Evolutionary conservation across 2,113 vertebrate genomes (phyloP), one percentile per base, ranked within the genome.

Genomic region (Malaclemys terrapin): DNA sequence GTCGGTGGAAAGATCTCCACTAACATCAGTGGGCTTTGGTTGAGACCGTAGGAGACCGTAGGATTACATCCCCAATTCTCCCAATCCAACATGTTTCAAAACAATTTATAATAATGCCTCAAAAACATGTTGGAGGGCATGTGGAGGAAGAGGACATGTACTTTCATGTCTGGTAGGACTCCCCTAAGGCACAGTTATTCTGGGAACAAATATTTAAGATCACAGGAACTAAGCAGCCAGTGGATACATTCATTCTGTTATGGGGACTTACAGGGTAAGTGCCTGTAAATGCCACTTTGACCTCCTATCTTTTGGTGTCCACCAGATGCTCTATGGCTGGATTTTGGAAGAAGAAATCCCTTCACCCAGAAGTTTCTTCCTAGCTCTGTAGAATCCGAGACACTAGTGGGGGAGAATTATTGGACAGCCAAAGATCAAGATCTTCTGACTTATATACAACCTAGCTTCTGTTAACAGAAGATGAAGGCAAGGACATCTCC

Each of bases 401-500:
- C 0, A 0, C 25, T 89, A 82, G 94, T 93, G 65, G 10, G 1
- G 5, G 42, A 25, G 84, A 93, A 88, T 89, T 94, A 87, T 81
- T 95, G 89, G 95, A 85, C 87, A 89, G 42, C 42, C 81, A 76
- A 85, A 95, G 93, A 65, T n/a, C 42, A 90, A 90, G 78, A 92
- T 86, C 50, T 84, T 87, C 81, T 95, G n/a, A 79, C 75, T 95
- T 92, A n/a, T 86, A 62, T 92, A 65, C 79, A 92, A 90, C 57
- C 69, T 52, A 57, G 85, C 84, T 27, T 42, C 84, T 96, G 84
- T 95, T 93, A 94, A 92, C 75, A 96, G 89, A 91, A 81, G 89
- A 96, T 75, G 81, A 95, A 95, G 76, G 79, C 50, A 95, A 94
- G 53, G 80, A 94, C 91, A 85, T 96, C 94, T 95, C 94, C 95